These are phyloP conservation scores for Benthosema pterotum DNA, from an alignment of 2,797 vertebrate genomes.

Conservation along the genomic window DNA sequence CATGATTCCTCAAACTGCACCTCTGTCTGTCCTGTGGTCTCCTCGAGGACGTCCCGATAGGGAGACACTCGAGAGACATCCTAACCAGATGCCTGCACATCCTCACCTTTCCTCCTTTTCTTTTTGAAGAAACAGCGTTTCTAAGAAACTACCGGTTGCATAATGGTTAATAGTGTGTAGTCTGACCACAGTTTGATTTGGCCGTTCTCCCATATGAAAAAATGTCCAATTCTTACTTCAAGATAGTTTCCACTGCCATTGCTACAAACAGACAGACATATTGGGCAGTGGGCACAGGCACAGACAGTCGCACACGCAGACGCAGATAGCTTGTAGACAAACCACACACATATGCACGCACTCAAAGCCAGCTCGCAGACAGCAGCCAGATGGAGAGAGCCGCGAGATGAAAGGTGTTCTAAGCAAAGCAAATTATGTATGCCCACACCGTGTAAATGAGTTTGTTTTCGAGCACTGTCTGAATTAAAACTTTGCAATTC, in stretches of 20 bases:
- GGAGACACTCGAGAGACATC: no score
- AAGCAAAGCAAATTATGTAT: slow-evolving; percentile 36
- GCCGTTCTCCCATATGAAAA: no score
- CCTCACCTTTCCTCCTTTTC: no score
- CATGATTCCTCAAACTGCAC: no score
- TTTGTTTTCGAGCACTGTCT: not conserved
- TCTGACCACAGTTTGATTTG: no score
- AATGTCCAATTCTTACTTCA: no score
- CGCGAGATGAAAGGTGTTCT: slow-evolving; percentile 25
- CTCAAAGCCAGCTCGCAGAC: slow-evolving; percentile 4
- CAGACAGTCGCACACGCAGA: not conserved
- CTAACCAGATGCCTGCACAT: no score
- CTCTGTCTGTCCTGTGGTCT: no score
- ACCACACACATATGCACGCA: slow-evolving; percentile 14
- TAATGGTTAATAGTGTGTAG: no score
- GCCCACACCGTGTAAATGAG: slow-evolving; percentile 24
- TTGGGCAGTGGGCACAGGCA: not conserved
- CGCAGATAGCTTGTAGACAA: not conserved
- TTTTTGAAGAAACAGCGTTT: no score
- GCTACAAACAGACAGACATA: not conserved
- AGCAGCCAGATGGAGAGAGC: slow-evolving; percentile 30
- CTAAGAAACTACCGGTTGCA: no score
- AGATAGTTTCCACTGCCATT: not conserved
- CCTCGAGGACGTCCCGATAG: no score
- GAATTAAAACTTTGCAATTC: slow-evolving; percentile 32